Conservation (phyloP, 1,140 invertebrate genomes). For the Drosophila bocki region DNA sequence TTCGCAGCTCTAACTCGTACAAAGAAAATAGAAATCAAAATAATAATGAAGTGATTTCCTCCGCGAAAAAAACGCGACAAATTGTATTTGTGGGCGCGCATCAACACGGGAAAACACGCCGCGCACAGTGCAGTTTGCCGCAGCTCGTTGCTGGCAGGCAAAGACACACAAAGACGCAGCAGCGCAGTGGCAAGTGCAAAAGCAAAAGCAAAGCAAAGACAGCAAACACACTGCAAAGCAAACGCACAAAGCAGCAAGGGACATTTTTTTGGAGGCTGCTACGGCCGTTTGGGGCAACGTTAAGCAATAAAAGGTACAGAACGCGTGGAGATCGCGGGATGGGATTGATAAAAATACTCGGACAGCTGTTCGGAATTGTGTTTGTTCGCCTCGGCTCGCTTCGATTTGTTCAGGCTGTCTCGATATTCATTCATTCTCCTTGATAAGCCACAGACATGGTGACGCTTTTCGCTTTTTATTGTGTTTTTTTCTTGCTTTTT, state of each 20-base stretch:
- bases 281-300: slow-evolving; percentile 10
- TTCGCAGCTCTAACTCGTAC: slow-evolving; percentile 18
- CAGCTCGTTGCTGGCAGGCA: slow-evolving; percentile 8
- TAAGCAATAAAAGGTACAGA: slow-evolving; percentile 46
- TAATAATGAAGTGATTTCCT: slow-evolving; percentile 60
- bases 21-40: slow-evolving; percentile 79
- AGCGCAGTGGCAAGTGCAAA: slow-evolving; percentile 31
- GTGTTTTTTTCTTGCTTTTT: slow-evolving; percentile 24
- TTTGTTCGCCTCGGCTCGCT: slow-evolving; percentile 5
- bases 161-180: slow-evolving; percentile 49
- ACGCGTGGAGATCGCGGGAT: slow-evolving; percentile 26
- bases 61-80: slow-evolving; percentile 39
- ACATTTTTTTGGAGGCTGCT: slow-evolving; percentile 40
- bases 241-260: slow-evolving; percentile 39
- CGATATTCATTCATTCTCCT: slow-evolving; percentile 30
- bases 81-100: slow-evolving; percentile 38
- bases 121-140: slow-evolving; percentile 21
- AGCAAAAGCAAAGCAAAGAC: slow-evolving; percentile 9
- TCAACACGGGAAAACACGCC: slow-evolving; percentile 35
- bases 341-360: slow-evolving; percentile 4
- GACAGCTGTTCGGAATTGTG: slow-evolving; percentile 50
- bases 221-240: slow-evolving; percentile 15
- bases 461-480: slow-evolving; percentile 38
- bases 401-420: not conserved
- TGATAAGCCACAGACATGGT: slow-evolving; percentile 71